phyloP scores from a whole-genome alignment of 1,140 invertebrate genomes.

The Idris sp. region DNA sequence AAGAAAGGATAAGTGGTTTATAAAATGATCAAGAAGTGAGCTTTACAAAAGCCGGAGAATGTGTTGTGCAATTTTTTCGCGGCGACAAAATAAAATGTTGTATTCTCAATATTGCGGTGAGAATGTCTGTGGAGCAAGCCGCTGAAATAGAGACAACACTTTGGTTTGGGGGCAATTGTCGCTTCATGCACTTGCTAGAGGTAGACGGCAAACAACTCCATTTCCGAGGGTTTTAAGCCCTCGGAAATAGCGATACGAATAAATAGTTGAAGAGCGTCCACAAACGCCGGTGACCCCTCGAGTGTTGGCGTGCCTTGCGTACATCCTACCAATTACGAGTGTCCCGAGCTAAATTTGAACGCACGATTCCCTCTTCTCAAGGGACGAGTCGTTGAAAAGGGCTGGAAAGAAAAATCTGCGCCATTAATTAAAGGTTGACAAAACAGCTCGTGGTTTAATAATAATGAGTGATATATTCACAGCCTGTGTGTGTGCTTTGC shows the following conservation, averaged over 20 bases:
- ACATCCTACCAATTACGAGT: constrained; percentile 42
- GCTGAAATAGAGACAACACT: background rate
- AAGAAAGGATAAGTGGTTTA: too few species aligned
- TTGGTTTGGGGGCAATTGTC: background rate
- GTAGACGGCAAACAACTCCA: constrained; percentile 18
- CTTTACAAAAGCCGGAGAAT: too few species aligned
- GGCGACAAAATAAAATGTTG: too few species aligned
- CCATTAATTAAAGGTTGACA: constrained; percentile 44
- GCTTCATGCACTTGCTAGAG: constrained; percentile 15
- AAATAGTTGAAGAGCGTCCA: constrained; percentile 27
- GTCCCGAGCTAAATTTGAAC: constrained; percentile 31
- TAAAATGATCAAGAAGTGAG: too few species aligned
- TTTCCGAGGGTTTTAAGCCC: constrained; percentile 10
- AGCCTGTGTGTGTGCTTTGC: constrained; percentile 15
- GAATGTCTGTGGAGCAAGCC: background rate
- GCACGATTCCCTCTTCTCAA: constrained; percentile 6
- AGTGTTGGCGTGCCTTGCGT: constrained; percentile 29
- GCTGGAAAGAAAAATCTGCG: constrained; percentile 36
- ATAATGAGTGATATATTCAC: constrained; percentile 22
- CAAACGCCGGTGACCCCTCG: constrained; percentile 30
- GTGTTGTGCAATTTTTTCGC: too few species aligned
- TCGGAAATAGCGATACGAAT: constrained; percentile 31
- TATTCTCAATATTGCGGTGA: too few species aligned
- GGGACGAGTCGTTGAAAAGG: constrained; percentile 39
- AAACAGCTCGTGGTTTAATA: constrained; percentile 37